Conservation (phyloP, 2,113 vertebrate species). For the Zosterops lateralis region DNA sequence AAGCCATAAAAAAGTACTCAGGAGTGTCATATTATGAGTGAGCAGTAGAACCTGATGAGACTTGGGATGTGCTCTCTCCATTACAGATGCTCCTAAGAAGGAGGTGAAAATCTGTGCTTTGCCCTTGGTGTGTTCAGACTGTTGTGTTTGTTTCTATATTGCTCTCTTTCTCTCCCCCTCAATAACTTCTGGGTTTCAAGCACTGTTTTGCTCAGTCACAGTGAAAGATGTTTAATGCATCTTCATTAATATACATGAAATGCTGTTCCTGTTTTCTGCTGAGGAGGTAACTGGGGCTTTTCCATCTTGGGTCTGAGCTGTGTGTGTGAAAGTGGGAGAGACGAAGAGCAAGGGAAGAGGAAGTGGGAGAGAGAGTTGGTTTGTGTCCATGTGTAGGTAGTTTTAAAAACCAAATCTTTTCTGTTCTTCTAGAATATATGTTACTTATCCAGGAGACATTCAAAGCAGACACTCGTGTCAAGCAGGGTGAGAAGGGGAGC, state of each 20-base stretch:
- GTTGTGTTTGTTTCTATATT: slow-evolving; percentile 26
- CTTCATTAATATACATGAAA: slow-evolving; percentile 76
- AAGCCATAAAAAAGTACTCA: slow-evolving; percentile 11
- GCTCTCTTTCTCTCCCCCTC: neutral
- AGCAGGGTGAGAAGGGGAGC: neutral
- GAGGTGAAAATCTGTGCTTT: slow-evolving; percentile 22
- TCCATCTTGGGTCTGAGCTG: neutral
- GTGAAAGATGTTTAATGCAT: slow-evolving; percentile 68
- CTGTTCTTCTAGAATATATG: neutral
- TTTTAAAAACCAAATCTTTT: neutral
- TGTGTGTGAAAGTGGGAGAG: neutral
- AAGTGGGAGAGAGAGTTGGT: neutral
- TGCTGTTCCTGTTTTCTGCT: slow-evolving; percentile 67
- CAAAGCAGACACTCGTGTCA: neutral
- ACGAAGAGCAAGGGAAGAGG: neutral
- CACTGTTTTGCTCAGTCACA: slow-evolving; percentile 61
- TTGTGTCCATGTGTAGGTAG: neutral
- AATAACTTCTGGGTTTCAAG: slow-evolving; percentile 54
- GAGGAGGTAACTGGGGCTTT: slow-evolving; percentile 38
- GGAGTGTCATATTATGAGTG: neutral
- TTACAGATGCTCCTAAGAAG: neutral
- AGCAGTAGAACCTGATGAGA: neutral
- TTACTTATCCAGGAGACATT: neutral
- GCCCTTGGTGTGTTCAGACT: slow-evolving; percentile 40
- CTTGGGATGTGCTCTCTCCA: neutral